Evolutionary conservation across 2,888 invertebrate species (phyloP).

Genomic region (Chesias legatella): DNA sequence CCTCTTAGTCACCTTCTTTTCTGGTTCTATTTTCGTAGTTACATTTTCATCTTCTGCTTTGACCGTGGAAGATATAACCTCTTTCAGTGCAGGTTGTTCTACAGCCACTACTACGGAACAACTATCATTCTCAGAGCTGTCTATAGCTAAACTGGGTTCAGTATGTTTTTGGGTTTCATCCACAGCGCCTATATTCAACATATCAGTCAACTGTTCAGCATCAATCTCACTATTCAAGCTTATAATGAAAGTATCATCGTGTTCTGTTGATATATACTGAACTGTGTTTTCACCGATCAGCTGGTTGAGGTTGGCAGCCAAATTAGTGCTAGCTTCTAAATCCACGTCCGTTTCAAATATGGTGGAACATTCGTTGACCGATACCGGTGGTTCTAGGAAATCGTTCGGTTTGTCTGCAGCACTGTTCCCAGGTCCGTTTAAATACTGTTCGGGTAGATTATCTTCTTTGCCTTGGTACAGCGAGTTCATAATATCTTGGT

Average conservation of each 20-base stretch:
- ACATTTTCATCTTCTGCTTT: conserved; percentile 20
- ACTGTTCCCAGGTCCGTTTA: conserved; percentile 46
- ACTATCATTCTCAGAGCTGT: too few species aligned
- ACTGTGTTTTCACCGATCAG: conserved; percentile 70
- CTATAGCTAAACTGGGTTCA: too few species aligned
- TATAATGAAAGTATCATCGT: conserved; percentile 73
- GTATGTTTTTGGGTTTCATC: conserved; percentile 12
- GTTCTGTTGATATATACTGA: conserved; percentile 71
- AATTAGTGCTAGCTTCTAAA: conserved; percentile 67
- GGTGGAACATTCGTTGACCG: conserved; percentile 67
- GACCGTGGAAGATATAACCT: neutral
- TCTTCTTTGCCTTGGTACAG: conserved; percentile 55
- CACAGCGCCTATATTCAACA: conserved; percentile 61
- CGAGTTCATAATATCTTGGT: conserved; percentile 52
- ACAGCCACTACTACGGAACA: too few species aligned
- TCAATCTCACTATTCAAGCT: conserved; percentile 71
- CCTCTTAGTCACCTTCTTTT: conserved; percentile 24
- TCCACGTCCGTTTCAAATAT: conserved; percentile 75
- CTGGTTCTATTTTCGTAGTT: conserved; percentile 25
- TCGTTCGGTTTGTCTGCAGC: conserved; percentile 37
- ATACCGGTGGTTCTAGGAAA: conserved; percentile 35
- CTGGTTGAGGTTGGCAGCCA: conserved; percentile 72
- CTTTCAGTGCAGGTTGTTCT: too few species aligned
- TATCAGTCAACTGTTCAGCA: conserved; percentile 65
- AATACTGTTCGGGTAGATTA: conserved; percentile 54